Percentiles rank a stretch among this genome's conserved stretches.
Evolutionary conservation across 2,888 invertebrate genomes (phyloP).

Genomic region (Caenorhabditis sp.): DNA sequence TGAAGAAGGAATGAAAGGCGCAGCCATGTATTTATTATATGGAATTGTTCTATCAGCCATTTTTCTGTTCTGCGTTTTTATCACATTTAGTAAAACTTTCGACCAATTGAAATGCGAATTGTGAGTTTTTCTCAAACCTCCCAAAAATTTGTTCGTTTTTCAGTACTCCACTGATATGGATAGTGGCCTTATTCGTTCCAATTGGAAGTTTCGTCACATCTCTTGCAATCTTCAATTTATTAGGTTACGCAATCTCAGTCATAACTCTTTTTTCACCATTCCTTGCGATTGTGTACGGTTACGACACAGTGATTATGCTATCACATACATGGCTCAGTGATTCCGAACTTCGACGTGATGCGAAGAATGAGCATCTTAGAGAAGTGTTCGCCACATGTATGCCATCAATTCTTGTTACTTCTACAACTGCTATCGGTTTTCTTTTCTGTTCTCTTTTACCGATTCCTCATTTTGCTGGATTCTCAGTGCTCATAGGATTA

Average conservation of each 20-base stretch:
- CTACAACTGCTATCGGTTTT: conserved; percentile 38
- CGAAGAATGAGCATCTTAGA: conserved; percentile 24
- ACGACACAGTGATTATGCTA: conserved; percentile 30
- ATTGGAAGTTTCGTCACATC: conserved; percentile 25
- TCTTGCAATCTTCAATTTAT: conserved; percentile 25
- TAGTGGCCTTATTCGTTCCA: conserved; percentile 22
- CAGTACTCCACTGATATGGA: conserved; percentile 16
- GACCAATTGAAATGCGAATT: conserved; percentile 9
- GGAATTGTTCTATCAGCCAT: conserved; percentile 12
- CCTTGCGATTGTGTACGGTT: conserved; percentile 28
- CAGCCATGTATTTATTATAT: conserved; percentile 8
- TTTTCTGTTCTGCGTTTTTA: conserved; percentile 15
- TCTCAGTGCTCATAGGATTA: conserved; percentile 41
- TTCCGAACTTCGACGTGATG: conserved; percentile 27
- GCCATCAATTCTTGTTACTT: conserved; percentile 40
- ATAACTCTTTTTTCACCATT: conserved; percentile 47
- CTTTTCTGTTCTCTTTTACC: conserved; percentile 31
- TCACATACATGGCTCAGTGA: conserved; percentile 40
- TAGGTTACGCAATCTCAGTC: conserved; percentile 37
- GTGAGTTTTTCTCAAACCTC: neutral
- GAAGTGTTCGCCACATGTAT: conserved; percentile 43
- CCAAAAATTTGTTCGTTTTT: neutral
- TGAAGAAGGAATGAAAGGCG: conserved; percentile 19
- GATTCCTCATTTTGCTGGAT: conserved; percentile 39
- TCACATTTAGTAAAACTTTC: conserved; percentile 20